These are phyloP conservation scores for Pangasius macronema DNA, from an alignment of 2,797 vertebrate genomes.

Conservation along the genomic window DNA sequence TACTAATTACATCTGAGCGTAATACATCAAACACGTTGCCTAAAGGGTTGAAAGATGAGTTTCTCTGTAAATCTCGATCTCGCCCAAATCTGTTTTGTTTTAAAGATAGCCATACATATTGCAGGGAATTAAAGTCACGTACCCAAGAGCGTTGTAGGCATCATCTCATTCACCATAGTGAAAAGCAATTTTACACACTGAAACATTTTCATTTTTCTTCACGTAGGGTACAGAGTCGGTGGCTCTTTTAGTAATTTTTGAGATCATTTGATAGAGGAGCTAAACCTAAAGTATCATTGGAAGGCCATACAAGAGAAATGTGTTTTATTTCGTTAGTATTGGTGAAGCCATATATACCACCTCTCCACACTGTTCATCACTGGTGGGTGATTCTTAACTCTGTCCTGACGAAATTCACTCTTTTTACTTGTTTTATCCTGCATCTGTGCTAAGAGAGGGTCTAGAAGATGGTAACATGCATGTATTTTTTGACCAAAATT, in stretches of 20 bases:
- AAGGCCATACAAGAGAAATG: background rate
- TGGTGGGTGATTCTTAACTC: no score
- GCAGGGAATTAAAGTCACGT: background rate
- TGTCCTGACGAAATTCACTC: no score
- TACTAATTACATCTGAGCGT: background rate
- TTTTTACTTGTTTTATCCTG: background rate
- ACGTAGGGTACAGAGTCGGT: background rate
- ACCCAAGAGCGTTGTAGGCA: background rate
- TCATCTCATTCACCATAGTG: slow-evolving; percentile 8
- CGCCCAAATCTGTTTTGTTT: background rate
- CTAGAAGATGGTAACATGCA: background rate
- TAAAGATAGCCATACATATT: background rate
- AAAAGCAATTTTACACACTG: background rate
- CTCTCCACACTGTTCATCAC: no score
- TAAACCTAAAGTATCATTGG: background rate
- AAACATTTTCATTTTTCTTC: background rate
- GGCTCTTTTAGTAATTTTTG: background rate
- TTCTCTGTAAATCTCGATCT: background rate
- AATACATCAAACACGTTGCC: background rate
- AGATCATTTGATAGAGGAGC: background rate
- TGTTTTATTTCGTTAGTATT: background rate
- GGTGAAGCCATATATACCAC: no score
- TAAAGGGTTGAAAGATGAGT: background rate
- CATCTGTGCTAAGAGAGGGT: slow-evolving; percentile 2
- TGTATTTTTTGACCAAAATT: background rate